Evolutionary conservation across 2,113 vertebrate genomes (phyloP), one percentile per base, ranked within the genome.

Genomic region (Dipodomys merriami): DNA sequence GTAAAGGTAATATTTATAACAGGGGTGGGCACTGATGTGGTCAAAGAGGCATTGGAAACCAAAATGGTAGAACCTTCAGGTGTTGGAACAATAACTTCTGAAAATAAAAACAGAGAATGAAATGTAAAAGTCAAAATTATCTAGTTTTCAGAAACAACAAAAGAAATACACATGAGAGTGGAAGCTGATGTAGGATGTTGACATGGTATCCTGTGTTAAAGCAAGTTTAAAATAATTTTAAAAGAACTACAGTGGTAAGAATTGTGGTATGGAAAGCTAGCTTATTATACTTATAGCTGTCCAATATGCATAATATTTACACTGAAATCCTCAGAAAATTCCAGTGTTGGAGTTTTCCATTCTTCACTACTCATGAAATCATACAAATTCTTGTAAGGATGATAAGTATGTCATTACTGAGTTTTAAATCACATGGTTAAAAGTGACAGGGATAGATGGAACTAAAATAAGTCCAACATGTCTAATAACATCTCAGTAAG

Each of bases 61-160:
- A 98, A 96, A 96, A 97, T 97, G 91, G 97, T 77, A 8, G 97
- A 95, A 95, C 97, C 97, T 84, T 72, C 97, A 88, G 94, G 95
- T 94, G 96, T 98, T 93, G 97, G 97, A 92, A 95, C 91, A 96
- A 96, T 97, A 92, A 95, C 62, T 97, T 98, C 98, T 98, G 89
- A 95, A 97, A 98, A 97, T 97, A 78, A 97, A 97, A 97, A 91
- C 35, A 83, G 93, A 95, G 95, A 91, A 96, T 83, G 96, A 96
- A 91, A 92, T 96, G 96, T 97, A 95, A 96, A 96, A 95, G 96
- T 95, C 91, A 97, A 83, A 96, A 93, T 91, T 10, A 96, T 96
- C 94, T 83, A 86, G 94, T 95, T 94, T 93, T 94, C 89, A 95
- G 90, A 97, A 96, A 96, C 95, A 95, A 91, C 93, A 96, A 95